These are phyloP conservation scores for Acipenser ruthenus DNA, from an alignment of 2,797 vertebrate genomes.

Conservation along the genomic window DNA sequence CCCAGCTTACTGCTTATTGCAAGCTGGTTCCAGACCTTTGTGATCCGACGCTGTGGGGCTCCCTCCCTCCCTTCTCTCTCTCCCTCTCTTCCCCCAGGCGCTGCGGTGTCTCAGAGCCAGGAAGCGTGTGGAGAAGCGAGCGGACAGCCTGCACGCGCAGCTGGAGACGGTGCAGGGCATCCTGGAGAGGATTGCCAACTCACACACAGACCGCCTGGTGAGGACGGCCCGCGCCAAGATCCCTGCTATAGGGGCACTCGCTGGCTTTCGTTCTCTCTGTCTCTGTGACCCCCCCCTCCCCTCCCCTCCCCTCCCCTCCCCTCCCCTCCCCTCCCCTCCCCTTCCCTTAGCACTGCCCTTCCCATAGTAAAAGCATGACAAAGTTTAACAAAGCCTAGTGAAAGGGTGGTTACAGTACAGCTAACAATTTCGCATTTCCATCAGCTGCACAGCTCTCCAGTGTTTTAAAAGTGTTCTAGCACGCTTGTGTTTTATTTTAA, in stretches of 20 bases:
- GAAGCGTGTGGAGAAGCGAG: conserved; percentile 74
- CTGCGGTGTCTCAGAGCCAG: conserved; percentile 74
- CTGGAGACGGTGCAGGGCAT: conserved; percentile 84
- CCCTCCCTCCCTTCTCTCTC: neutral
- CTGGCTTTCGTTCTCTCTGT: neutral
- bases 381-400: neutral
- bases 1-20: too few species aligned
- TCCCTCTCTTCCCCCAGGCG: conserved; percentile 42
- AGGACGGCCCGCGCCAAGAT: conserved; percentile 12
- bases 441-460: too few species aligned
- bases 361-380: neutral
- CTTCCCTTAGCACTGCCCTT: neutral
- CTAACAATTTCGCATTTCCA: too few species aligned
- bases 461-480: too few species aligned
- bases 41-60: too few species aligned
- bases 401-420: neutral
- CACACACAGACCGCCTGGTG: conserved; percentile 90
- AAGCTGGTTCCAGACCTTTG: too few species aligned
- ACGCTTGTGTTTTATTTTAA: too few species aligned
- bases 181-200: conserved; percentile 84
- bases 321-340: too few species aligned
- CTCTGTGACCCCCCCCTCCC: neutral
- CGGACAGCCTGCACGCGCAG: conserved; percentile 73
- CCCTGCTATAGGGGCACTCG: neutral
- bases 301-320: too few species aligned